Evolutionary conservation across 2,888 invertebrate genomes (phyloP).

Genomic region (Drosophila demipolita): DNA sequence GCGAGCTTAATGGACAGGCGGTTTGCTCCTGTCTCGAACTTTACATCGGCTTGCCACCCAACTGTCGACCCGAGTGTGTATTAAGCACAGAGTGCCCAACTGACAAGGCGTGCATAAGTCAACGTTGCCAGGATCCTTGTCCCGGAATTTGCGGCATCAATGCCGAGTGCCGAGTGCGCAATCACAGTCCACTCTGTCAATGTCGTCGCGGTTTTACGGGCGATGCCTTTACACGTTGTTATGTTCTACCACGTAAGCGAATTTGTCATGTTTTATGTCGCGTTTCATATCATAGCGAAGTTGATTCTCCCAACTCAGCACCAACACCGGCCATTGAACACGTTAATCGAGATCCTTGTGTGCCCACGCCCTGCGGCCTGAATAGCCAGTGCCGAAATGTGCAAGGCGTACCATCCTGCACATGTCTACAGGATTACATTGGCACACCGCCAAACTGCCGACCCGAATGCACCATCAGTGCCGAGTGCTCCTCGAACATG

Average conservation of each 20-base stretch:
- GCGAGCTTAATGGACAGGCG: constrained; percentile 87
- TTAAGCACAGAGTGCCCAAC: constrained; percentile 88
- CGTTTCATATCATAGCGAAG: neutral
- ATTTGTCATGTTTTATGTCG: neutral
- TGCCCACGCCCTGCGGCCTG: constrained; percentile 89
- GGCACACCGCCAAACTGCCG: constrained; percentile 89
- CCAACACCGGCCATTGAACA: constrained; percentile 68
- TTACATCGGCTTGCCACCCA: constrained; percentile 88
- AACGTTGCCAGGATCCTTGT: constrained; percentile 89
- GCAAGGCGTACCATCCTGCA: constrained; percentile 87
- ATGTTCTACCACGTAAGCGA: constrained; percentile 85
- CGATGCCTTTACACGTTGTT: constrained; percentile 90
- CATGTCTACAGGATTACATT: constrained; percentile 87
- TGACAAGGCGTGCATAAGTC: constrained; percentile 88
- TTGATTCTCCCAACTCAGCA: constrained; percentile 56
- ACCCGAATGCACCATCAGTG: constrained; percentile 89
- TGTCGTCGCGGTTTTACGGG: constrained; percentile 90
- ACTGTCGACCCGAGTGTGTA: constrained; percentile 90
- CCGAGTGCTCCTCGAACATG: constrained; percentile 88
- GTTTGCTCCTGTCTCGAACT: constrained; percentile 88
- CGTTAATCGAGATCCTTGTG: constrained; percentile 87
- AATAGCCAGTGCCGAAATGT: constrained; percentile 88
- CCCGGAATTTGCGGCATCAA: constrained; percentile 87
- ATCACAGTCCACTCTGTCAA: constrained; percentile 92
- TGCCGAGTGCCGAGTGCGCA: constrained; percentile 90